These are phyloP conservation scores for Megastigmus dorsalis DNA, from an alignment of 2,888 invertebrate species.

Conservation along the genomic window DNA sequence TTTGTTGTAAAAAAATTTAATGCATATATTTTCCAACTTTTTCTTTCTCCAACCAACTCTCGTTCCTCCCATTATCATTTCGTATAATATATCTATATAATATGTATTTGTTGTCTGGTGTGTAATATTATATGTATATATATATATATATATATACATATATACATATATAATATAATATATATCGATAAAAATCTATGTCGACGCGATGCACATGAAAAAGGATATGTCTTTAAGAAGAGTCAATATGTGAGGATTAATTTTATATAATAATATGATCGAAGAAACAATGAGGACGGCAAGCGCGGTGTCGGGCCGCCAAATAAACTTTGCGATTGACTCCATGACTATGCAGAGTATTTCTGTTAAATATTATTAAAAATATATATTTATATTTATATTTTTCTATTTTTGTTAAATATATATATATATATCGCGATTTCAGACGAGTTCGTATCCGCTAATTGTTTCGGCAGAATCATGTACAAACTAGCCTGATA, in stretches of 20 bases:
- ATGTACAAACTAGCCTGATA: conserved; percentile 42
- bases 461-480: conserved; percentile 12
- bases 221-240: conserved; percentile 47
- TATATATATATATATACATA: too few relatives aligned
- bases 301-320: conserved; percentile 14
- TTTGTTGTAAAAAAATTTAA: conserved; percentile 42
- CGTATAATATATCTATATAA: neutral
- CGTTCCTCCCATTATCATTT: neutral
- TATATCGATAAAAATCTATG: conserved; percentile 39
- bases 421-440: conserved; percentile 51
- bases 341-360: conserved; percentile 38
- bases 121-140: too few relatives aligned
- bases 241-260: conserved; percentile 32
- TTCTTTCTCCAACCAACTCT: neutral
- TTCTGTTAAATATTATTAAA: conserved; percentile 50
- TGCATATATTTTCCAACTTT: conserved; percentile 18
- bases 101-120: too few relatives aligned
- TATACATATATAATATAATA: neutral
- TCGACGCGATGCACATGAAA: conserved; percentile 35
- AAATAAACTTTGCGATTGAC: conserved; percentile 22
- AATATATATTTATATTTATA: conserved; percentile 47
- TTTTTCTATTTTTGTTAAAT: conserved; percentile 31
- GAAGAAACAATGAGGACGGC: conserved; percentile 22
- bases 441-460: conserved; percentile 43
- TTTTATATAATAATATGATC: too few relatives aligned